Percentiles rank a stretch among this genome's conserved stretches.
Conservation (phyloP, 2,797 vertebrate species). For the Catharus ustulatus region DNA sequence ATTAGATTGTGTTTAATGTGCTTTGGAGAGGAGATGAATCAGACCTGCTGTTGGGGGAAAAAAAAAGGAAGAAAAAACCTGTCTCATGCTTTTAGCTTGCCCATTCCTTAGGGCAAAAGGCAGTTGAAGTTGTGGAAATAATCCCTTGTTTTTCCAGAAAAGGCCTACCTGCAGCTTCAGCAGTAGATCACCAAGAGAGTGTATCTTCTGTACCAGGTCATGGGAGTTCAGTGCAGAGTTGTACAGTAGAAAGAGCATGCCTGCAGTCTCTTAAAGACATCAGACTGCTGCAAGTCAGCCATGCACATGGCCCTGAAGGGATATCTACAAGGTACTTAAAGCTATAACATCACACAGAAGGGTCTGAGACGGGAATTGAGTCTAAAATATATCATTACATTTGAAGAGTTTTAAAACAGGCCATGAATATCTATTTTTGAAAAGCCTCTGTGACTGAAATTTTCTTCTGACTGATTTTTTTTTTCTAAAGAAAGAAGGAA, state of each 20-base stretch:
- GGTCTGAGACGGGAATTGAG: not conserved
- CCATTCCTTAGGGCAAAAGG: slow-evolving; percentile 59
- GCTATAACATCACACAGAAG: slow-evolving; percentile 10
- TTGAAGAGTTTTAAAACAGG: not conserved
- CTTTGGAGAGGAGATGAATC: slow-evolving; percentile 54
- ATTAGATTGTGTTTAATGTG: slow-evolving; percentile 60
- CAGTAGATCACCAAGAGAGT: slow-evolving; percentile 57
- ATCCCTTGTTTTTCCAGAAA: slow-evolving; percentile 64
- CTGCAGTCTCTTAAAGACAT: slow-evolving; percentile 63
- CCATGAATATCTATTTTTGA: not conserved
- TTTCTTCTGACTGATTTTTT: not conserved
- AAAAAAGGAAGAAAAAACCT: not conserved
- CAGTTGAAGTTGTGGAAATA: slow-evolving; percentile 64
- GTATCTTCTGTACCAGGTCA: slow-evolving; percentile 66
- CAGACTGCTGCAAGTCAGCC: slow-evolving; percentile 60
- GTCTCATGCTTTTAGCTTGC: slow-evolving; percentile 60
- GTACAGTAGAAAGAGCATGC: slow-evolving; percentile 64
- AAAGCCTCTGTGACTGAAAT: not conserved
- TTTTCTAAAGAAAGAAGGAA: not conserved
- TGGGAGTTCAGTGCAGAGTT: slow-evolving; percentile 64
- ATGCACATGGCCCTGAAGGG: slow-evolving; percentile 61
- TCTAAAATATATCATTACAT: slow-evolving; percentile 20
- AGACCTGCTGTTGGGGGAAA: slow-evolving; percentile 3
- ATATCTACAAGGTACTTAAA: slow-evolving; percentile 42
- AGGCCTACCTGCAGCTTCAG: slow-evolving; percentile 58